Percentiles rank a stretch among this genome's conserved stretches.
Evolutionary conservation across 2,797 vertebrate species (phyloP).

Genomic region (Rousettus madagascariensis): DNA sequence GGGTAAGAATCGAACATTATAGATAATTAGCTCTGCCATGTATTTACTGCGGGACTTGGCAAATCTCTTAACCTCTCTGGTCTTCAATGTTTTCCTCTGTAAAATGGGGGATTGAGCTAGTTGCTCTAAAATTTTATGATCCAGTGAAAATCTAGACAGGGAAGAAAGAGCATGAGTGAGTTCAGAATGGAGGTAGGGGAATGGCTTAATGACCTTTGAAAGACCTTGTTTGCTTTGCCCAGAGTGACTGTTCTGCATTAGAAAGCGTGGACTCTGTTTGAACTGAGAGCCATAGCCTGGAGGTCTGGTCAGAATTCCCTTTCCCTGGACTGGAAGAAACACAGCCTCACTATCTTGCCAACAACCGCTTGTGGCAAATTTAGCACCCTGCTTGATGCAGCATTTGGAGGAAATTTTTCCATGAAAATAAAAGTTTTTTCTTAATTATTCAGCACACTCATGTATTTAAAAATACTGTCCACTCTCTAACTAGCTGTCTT

Average conservation of each 20-base stretch:
- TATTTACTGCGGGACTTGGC: not conserved
- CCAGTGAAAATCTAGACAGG: not conserved
- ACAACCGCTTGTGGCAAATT: conserved; percentile 64
- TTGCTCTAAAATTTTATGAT: not conserved
- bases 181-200: not conserved
- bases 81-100: not conserved
- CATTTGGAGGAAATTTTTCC: conserved; percentile 60
- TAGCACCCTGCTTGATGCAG: conserved; percentile 34
- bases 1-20: not conserved
- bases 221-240: conserved; percentile 31
- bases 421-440: conserved; percentile 69
- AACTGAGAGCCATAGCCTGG: not conserved
- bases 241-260: not conserved
- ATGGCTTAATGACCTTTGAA: conserved; percentile 16
- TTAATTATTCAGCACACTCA: conserved; percentile 73
- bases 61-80: not conserved
- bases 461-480: conserved; percentile 71
- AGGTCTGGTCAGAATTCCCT: conserved; percentile 44
- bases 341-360: conserved; percentile 53
- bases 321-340: conserved; percentile 51
- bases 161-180: not conserved
- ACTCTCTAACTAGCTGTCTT: conserved; percentile 67
- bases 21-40: not conserved
- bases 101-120: not conserved
- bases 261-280: not conserved